These are phyloP conservation scores for Caenorhabditis imperialis DNA, from an alignment of 2,888 invertebrate genomes.

Conservation along the genomic window DNA sequence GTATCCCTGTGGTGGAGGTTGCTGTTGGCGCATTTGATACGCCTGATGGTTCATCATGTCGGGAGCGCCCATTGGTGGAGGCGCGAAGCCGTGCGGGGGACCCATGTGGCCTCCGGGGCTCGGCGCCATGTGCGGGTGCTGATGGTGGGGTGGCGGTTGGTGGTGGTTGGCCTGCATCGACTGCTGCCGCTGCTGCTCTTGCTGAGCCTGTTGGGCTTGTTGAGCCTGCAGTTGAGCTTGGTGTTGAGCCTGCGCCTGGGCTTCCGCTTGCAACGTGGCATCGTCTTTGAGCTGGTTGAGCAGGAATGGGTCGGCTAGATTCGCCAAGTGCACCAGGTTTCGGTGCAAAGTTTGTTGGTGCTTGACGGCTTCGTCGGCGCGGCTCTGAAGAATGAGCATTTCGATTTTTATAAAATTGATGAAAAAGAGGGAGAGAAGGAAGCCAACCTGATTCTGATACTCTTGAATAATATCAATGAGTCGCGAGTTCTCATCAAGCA, in stretches of 20 bases:
- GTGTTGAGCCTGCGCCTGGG: neutral
- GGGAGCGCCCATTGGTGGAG: conserved; percentile 5
- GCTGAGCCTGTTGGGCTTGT: conserved; percentile 11
- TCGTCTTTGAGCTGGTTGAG: conserved; percentile 56
- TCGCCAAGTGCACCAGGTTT: conserved; percentile 94
- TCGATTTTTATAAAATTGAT: neutral
- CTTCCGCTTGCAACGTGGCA: neutral
- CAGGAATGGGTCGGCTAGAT: conserved; percentile 86
- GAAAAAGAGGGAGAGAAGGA: too few relatives aligned
- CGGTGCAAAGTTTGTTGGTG: conserved; percentile 93
- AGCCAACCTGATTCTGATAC: conserved; percentile 85
- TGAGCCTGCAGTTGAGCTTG: neutral
- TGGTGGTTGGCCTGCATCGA: conserved; percentile 41
- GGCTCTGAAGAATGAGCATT: conserved; percentile 57
- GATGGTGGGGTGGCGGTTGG: conserved; percentile 24
- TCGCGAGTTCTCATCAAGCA: conserved; percentile 97
- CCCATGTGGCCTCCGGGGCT: conserved; percentile 31
- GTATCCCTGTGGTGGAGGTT: conserved; percentile 37
- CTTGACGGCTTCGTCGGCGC: conserved; percentile 78
- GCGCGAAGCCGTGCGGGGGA: conserved; percentile 31
- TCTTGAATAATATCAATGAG: conserved; percentile 97
- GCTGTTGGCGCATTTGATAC: conserved; percentile 38
- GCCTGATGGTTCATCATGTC: conserved; percentile 45
- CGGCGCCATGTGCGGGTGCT: conserved; percentile 19
- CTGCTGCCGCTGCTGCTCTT: conserved; percentile 42